A percentile compares a stretch with the other conserved stretches of the same genome.
Conservation (phyloP, 1,140 invertebrate species). For the Bombus confusus region DNA sequence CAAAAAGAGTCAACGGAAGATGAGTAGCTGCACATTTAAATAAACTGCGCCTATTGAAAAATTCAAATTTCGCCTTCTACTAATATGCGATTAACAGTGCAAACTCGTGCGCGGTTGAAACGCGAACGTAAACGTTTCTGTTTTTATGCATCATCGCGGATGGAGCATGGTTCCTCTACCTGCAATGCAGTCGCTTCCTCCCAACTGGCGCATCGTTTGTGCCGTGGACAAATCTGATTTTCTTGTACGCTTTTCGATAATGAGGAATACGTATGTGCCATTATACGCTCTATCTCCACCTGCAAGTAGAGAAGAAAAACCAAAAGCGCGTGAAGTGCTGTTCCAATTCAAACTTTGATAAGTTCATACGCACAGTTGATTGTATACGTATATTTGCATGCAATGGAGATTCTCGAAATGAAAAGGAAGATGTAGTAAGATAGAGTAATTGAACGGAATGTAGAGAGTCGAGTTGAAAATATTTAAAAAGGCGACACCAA, state of each 20-base stretch:
- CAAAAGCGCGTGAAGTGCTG: background rate
- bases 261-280: slow-evolving; percentile 82
- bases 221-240: slow-evolving; percentile 68
- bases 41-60: background rate
- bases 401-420: background rate
- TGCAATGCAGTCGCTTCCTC: slow-evolving; percentile 38
- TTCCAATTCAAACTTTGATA: background rate
- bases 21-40: background rate
- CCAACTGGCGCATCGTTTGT: slow-evolving; percentile 60
- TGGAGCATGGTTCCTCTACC: slow-evolving; percentile 57
- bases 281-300: slow-evolving; percentile 80
- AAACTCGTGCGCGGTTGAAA: background rate
- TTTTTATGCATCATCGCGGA: background rate
- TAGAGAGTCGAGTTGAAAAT: background rate
- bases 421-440: background rate
- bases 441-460: background rate
- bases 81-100: background rate
- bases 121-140: background rate
- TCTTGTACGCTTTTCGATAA: slow-evolving; percentile 56
- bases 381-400: background rate
- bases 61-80: background rate
- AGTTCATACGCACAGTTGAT: background rate
- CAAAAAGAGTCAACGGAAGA: background rate
- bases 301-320: slow-evolving; percentile 44
- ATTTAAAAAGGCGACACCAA: slow-evolving; percentile 49